Conservation (phyloP, 2,888 invertebrate species). For the Coelinius sp. region DNA sequence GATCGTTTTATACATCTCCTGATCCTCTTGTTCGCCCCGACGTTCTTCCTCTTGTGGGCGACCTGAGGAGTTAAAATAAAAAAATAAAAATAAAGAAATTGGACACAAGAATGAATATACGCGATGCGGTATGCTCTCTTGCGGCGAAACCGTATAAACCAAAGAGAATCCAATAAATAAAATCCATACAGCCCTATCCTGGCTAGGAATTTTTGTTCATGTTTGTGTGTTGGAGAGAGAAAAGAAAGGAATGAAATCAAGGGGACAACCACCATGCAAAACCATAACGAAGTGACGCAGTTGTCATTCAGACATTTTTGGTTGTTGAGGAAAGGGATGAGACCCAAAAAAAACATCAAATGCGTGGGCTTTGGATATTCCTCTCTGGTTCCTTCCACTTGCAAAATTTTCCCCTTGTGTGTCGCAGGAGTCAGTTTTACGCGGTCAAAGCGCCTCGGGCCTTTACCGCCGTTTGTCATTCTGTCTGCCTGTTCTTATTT, state of each 20-base stretch:
- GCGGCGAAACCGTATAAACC: conserved; percentile 36
- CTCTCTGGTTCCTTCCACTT: conserved; percentile 32
- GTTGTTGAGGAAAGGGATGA: neutral
- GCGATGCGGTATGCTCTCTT: conserved; percentile 35
- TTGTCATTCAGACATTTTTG: conserved; percentile 18
- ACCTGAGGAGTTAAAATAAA: neutral
- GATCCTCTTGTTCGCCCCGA: conserved; percentile 40
- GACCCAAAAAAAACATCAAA: conserved; percentile 44
- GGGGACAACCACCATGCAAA: conserved; percentile 37
- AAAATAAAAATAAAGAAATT: neutral
- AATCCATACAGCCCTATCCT: conserved; percentile 53
- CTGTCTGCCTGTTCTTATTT: conserved; percentile 67
- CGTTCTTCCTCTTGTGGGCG: conserved; percentile 21
- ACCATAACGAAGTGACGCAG: conserved; percentile 40
- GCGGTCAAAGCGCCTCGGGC: conserved; percentile 62
- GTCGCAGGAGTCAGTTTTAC: conserved; percentile 64
- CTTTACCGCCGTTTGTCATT: conserved; percentile 66
- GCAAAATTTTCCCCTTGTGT: conserved; percentile 44
- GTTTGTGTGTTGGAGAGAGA: conserved; percentile 38
- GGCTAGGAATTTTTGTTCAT: conserved; percentile 1
- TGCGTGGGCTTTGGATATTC: conserved; percentile 62
- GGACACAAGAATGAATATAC: conserved; percentile 27
- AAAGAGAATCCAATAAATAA: conserved; percentile 60
- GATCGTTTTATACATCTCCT: conserved; percentile 48
- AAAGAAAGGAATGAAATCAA: conserved; percentile 35